These are phyloP conservation scores for Clistopyga incitator DNA, from an alignment of 2,888 invertebrate species.

Conservation along the genomic window DNA sequence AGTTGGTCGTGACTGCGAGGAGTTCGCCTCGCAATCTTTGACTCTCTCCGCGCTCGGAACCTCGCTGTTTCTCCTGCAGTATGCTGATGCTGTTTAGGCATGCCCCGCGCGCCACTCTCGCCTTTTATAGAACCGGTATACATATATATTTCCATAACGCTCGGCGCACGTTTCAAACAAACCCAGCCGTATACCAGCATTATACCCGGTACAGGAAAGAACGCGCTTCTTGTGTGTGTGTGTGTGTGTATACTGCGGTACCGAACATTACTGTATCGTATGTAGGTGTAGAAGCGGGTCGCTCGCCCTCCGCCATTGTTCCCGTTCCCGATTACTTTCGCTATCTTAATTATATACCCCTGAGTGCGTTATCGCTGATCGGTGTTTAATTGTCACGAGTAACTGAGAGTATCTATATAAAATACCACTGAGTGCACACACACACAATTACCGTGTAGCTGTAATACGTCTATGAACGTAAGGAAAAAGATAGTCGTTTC, in stretches of 20 bases:
- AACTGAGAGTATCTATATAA: constrained; percentile 10
- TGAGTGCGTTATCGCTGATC: constrained; percentile 55
- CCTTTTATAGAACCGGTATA: constrained; percentile 68
- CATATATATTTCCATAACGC: constrained; percentile 39
- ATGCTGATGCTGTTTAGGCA: constrained; percentile 62
- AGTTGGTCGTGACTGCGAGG: constrained; percentile 57
- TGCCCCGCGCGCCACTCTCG: constrained; percentile 64
- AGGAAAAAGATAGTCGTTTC: constrained; percentile 25
- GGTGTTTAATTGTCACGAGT: constrained; percentile 58
- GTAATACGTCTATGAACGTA: neutral
- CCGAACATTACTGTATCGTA: constrained; percentile 21
- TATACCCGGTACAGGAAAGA: constrained; percentile 10
- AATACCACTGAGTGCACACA: neutral
- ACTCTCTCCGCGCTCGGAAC: constrained; percentile 23
- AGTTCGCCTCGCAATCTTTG: constrained; percentile 57
- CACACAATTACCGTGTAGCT: neutral
- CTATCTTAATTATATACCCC: constrained; percentile 63
- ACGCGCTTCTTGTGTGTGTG: neutral
- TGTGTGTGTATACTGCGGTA: neutral
- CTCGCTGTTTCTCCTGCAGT: constrained; percentile 34
- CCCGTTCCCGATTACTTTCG: constrained; percentile 57
- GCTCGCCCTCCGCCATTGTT: constrained; percentile 53
- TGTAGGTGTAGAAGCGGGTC: constrained; percentile 8
- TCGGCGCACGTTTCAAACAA: constrained; percentile 37
- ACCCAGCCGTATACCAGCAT: constrained; percentile 25